phyloP scores from a whole-genome alignment of 2,888 invertebrate species.

The Megamerina dolium region DNA sequence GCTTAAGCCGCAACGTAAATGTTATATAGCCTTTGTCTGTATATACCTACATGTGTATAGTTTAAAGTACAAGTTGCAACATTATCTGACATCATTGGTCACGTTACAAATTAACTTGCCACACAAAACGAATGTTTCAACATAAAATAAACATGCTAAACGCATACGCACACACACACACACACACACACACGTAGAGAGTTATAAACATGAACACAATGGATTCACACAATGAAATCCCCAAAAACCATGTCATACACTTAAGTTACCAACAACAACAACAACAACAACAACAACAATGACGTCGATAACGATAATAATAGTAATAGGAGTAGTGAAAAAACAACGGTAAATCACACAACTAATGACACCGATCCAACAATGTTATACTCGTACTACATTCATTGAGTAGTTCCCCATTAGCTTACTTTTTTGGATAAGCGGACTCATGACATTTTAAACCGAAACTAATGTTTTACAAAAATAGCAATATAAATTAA shows the following conservation, averaged over 20 bases:
- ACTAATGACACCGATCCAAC: not conserved
- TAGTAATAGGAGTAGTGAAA: constrained; percentile 8
- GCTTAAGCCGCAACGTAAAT: too few species aligned
- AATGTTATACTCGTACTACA: too few species aligned
- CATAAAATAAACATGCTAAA: not conserved
- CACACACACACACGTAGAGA: not conserved
- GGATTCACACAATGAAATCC: constrained; percentile 1
- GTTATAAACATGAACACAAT: not conserved
- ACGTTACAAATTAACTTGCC: not conserved
- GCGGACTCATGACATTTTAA: too few species aligned
- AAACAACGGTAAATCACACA: constrained; percentile 13
- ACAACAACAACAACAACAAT: too few species aligned
- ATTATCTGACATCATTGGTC: not conserved
- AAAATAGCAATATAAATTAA: too few species aligned
- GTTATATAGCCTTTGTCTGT: too few species aligned
- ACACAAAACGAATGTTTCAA: not conserved
- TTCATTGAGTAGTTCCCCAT: too few species aligned
- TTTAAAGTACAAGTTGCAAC: too few species aligned
- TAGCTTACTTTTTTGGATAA: too few species aligned
- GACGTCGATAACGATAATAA: too few species aligned
- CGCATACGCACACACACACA: not conserved
- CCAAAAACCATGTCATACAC: constrained; percentile 12
- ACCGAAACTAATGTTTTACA: not conserved
- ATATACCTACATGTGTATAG: too few species aligned
- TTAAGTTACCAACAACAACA: too few species aligned